Evolutionary conservation across 1,140 invertebrate species (phyloP).

Genomic region (Danaus melanippus): DNA sequence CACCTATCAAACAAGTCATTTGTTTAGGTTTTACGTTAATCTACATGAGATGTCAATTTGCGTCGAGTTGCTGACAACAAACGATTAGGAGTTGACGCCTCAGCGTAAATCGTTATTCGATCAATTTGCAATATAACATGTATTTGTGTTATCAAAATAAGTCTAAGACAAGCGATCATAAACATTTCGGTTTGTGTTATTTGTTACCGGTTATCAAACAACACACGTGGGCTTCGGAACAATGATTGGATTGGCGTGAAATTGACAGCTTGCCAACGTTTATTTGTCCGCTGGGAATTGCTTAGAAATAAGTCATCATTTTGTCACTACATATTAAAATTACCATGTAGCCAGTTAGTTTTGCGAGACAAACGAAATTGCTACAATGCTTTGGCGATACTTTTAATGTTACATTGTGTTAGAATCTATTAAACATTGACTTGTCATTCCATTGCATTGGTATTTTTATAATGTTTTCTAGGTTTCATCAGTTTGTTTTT

Average conservation of each 20-base stretch:
- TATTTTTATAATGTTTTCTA: constrained; percentile 2
- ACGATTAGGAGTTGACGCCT: constrained; percentile 22
- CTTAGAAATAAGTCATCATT: too few relatives aligned
- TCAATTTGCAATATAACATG: constrained; percentile 19
- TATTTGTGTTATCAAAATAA: constrained; percentile 15
- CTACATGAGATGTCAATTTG: constrained; percentile 22
- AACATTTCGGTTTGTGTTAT: constrained; percentile 21
- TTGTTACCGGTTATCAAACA: constrained; percentile 19
- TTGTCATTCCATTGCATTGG: background rate
- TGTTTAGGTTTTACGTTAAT: constrained; percentile 13
- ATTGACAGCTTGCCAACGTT: constrained; percentile 19
- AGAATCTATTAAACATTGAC: too few relatives aligned
- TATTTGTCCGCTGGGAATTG: constrained; percentile 2
- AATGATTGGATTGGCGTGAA: constrained; percentile 14
- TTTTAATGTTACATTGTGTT: too few relatives aligned
- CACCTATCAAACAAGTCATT: constrained; percentile 15
- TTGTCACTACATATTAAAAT: too few relatives aligned
- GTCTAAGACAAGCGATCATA: constrained; percentile 12
- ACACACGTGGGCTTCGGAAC: constrained; percentile 15
- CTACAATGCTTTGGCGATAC: too few relatives aligned
- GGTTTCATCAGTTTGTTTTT: constrained; percentile 34
- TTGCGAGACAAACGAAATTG: too few relatives aligned
- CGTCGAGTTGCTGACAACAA: constrained; percentile 18
- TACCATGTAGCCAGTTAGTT: constrained; percentile 3
- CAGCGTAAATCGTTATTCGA: constrained; percentile 17